phyloP scores from a whole-genome alignment of 1,140 invertebrate species.

The Lepidurus arcticus region DNA sequence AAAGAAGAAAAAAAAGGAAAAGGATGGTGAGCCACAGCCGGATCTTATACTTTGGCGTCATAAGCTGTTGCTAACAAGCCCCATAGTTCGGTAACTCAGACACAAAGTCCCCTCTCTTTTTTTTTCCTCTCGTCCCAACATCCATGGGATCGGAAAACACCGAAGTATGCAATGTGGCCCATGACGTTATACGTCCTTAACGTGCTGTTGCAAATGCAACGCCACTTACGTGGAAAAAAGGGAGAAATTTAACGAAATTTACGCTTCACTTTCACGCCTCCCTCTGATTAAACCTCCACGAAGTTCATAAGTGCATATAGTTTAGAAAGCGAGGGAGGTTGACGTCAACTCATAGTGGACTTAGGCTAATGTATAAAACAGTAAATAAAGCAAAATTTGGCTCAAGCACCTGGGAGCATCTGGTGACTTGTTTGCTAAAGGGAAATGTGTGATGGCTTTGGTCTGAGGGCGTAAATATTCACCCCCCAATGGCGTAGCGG shows the following conservation, averaged over 20 bases:
- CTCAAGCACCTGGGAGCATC: too few relatives aligned
- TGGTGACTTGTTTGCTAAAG: slow-evolving; percentile 29
- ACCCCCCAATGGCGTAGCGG: slow-evolving; percentile 20
- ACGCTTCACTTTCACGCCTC: not conserved
- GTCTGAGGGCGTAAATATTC: slow-evolving; percentile 15
- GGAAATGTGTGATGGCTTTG: not conserved
- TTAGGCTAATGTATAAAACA: slow-evolving; percentile 12
- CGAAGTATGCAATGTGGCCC: not conserved
- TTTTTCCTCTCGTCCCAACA: not conserved
- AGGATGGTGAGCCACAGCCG: slow-evolving; percentile 1
- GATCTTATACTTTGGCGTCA: slow-evolving; percentile 21
- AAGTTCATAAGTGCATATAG: slow-evolving; percentile 34
- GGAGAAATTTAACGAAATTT: not conserved
- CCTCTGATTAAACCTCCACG: not conserved
- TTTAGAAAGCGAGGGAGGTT: not conserved
- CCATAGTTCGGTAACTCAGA: not conserved
- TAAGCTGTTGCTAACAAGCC: slow-evolving; percentile 14
- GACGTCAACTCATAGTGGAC: slow-evolving; percentile 26
- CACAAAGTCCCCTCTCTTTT: not conserved
- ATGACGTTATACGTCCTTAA: slow-evolving; percentile 13
- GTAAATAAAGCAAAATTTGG: not conserved
- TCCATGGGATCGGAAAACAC: not conserved
- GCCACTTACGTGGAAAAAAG: not conserved
- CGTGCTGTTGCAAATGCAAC: not conserved
- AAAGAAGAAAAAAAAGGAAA: not conserved